Conservation (phyloP, 2,888 invertebrate species). For the Caenorhabditis imperialis region DNA sequence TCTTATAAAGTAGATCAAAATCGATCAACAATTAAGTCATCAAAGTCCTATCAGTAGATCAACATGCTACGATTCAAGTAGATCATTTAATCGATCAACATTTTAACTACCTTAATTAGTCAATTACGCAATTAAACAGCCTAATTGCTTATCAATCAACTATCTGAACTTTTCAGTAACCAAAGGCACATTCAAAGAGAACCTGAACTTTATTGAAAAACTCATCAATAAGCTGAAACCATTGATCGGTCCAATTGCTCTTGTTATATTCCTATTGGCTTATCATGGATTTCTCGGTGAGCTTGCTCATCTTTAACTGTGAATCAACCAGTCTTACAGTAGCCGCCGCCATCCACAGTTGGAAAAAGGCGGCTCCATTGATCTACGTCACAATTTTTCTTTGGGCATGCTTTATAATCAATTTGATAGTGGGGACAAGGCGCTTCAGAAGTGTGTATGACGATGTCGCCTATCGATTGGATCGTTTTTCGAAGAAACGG, state of each 20-base stretch:
- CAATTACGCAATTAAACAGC: too few relatives aligned
- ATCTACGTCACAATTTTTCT: constrained; percentile 47
- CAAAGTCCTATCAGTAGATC: too few relatives aligned
- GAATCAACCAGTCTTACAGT: constrained; percentile 28
- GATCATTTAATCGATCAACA: too few relatives aligned
- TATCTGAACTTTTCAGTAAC: constrained; percentile 28
- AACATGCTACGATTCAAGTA: too few relatives aligned
- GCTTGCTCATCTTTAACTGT: neutral
- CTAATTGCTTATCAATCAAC: too few relatives aligned
- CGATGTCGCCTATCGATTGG: constrained; percentile 6
- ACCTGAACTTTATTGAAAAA: constrained; percentile 10
- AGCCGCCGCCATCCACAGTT: constrained; percentile 54
- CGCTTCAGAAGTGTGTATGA: constrained; percentile 12
- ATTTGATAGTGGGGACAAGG: constrained; percentile 9
- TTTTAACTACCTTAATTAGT: too few relatives aligned
- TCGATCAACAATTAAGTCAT: too few relatives aligned
- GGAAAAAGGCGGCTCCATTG: constrained; percentile 47
- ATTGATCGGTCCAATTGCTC: neutral
- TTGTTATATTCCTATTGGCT: constrained; percentile 11
- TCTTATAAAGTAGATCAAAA: too few relatives aligned
- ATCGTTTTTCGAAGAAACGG: constrained; percentile 15
- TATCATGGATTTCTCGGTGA: constrained; percentile 37
- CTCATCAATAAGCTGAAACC: neutral
- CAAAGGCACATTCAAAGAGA: constrained; percentile 19
- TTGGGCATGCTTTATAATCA: constrained; percentile 44